Base-by-base conservation (phyloP, 2,888 invertebrate genomes). In the Trypoxylon attenuatum region DNA sequence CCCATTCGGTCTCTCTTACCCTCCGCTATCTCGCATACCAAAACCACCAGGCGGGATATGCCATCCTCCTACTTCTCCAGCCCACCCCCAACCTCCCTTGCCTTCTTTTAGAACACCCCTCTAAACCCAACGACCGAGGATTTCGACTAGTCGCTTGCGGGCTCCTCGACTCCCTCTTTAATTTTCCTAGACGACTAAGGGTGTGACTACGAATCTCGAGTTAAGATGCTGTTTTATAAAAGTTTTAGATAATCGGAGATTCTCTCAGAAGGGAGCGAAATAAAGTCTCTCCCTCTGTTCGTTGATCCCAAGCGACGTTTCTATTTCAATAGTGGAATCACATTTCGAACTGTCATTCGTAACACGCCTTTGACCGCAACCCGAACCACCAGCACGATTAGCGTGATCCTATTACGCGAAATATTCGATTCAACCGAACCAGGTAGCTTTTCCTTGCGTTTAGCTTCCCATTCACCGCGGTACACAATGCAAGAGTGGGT, bases 401-500 rank as follows among this genome's bases (percentile, higher is more conserved):
- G 76, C 76, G 68, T 84, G 82, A 86, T 86, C 85, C 85, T 85
- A 84, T 86, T 86, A 83, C 79, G 71, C 16, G 25, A 53, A 38
- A 57, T 27, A 38, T 47, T 13, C 54, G 54, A 57, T 56, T 29
- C 43, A 45, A 41, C 52, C 23, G n/a, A 19, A 21, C 18, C 47
- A 50, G 41, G 41, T 46, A 45, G n/a, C n/a, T n/a, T n/a, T 64
- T 42, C 51, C 33, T 57, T 66, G 50, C 50, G 53, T 57, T 18
- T 25, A 4, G n/a, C n/a, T n/a, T n/a, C n/a, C n/a, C n/a, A n/a
- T n/a, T n/a, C n/a, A n/a, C n/a, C n/a, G n/a, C n/a, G n/a, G n/a
- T n/a, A 13, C 41, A 51, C 64, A 64, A 73, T 54, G 19, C 22
- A 15, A 38, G 3, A 52, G 38, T 59, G 50, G 51, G 51, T 46